phyloP scores from a whole-genome alignment of 2,797 vertebrate species.

The Borostomias antarcticus region DNA sequence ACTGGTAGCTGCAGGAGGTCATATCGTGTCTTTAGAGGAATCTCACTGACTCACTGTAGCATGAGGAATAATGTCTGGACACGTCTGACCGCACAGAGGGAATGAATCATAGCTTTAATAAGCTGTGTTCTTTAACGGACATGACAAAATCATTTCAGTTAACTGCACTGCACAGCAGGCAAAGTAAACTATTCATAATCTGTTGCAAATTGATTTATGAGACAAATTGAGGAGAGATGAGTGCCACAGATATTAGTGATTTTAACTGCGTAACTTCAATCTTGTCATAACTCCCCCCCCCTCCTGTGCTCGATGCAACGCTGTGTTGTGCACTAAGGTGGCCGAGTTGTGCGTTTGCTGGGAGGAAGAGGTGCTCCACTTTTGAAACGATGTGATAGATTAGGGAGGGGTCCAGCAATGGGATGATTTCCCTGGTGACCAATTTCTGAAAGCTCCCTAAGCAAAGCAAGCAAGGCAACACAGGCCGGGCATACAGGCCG shows the following conservation, averaged over 20 bases:
- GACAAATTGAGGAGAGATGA: too few relatives aligned
- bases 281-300: not conserved
- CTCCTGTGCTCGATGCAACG: not conserved
- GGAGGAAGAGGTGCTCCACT: constrained; percentile 68
- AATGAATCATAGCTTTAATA: constrained; percentile 55
- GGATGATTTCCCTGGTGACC: constrained; percentile 81
- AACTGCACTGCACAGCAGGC: not conserved
- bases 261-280: too few relatives aligned
- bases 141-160: not conserved
- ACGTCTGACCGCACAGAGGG: constrained; percentile 37
- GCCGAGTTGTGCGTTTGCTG: constrained; percentile 29
- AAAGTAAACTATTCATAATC: constrained; percentile 24
- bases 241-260: constrained; percentile 25
- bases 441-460: constrained; percentile 73
- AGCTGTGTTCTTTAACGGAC: constrained; percentile 9
- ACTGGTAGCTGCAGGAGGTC: constrained; percentile 54
- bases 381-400: constrained; percentile 78
- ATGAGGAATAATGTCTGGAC: constrained; percentile 49
- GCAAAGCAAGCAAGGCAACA: constrained; percentile 74
- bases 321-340: constrained; percentile 35
- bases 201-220: constrained; percentile 5
- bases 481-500: constrained; percentile 57
- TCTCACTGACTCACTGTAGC: constrained; percentile 37
- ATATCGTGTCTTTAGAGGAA: constrained; percentile 32
- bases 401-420: constrained; percentile 71